phyloP scores from a whole-genome alignment of 2,888 invertebrate genomes.

The Sinodicranocentrus sp. region DNA sequence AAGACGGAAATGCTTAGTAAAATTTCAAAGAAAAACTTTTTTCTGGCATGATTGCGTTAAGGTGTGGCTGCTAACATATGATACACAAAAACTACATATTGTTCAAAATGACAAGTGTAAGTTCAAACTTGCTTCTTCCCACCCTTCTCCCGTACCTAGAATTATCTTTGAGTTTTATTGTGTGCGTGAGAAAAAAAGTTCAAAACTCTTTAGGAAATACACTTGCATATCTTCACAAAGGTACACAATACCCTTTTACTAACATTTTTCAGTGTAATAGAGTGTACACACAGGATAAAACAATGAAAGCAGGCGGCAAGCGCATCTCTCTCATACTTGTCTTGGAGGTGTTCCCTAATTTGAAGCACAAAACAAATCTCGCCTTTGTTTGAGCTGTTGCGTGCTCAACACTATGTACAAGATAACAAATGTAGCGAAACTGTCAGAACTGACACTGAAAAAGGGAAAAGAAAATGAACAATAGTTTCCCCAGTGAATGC shows the following conservation, averaged over 20 bases:
- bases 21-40: background rate
- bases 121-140: slow-evolving; percentile 16
- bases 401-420: slow-evolving; percentile 43
- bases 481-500: slow-evolving; percentile 35
- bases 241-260: background rate
- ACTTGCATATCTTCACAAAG: background rate
- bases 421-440: slow-evolving; percentile 63
- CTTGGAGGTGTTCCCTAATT: slow-evolving; percentile 58
- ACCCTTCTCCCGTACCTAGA: slow-evolving; percentile 35
- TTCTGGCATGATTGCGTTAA: slow-evolving; percentile 3
- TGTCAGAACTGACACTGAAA: slow-evolving; percentile 59
- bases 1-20: no score
- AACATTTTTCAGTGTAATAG: background rate
- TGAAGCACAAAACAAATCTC: slow-evolving; percentile 56
- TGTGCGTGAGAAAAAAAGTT: slow-evolving; percentile 1
- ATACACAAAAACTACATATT: background rate
- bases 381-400: slow-evolving; percentile 53
- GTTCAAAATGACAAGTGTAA: slow-evolving; percentile 37
- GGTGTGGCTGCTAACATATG: slow-evolving; percentile 13
- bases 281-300: background rate
- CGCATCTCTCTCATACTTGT: slow-evolving; percentile 29
- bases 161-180: background rate
- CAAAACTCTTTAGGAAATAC: background rate
- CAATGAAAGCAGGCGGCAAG: background rate
- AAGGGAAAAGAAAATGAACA: slow-evolving; percentile 49